Conservation (phyloP, 2,113 vertebrate species). For the Ochotona curzoniae region DNA sequence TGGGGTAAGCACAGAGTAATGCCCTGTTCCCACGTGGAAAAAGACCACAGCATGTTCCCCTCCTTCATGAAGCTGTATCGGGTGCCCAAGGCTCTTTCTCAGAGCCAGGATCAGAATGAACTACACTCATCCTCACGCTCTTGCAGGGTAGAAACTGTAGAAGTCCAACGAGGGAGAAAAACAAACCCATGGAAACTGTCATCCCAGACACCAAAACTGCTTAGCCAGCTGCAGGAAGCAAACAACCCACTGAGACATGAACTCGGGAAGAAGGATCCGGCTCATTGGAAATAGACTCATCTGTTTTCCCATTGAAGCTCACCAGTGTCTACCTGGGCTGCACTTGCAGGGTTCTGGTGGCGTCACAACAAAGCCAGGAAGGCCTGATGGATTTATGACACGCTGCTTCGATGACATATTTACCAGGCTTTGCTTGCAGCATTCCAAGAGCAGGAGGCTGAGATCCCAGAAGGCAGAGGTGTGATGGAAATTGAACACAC, state of each 20-base stretch:
- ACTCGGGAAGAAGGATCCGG: conserved; percentile 67
- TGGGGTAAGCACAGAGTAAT: too few species aligned
- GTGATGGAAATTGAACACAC: background rate
- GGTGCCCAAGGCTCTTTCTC: background rate
- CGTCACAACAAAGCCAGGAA: conserved; percentile 11
- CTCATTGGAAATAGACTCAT: conserved; percentile 57
- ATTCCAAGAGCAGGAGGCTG: background rate
- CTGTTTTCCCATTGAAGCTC: conserved; percentile 54
- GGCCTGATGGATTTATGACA: conserved; percentile 66
- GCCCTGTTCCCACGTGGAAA: fast-evolving
- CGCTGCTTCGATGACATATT: conserved; percentile 40
- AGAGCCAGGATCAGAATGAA: background rate
- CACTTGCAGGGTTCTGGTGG: background rate
- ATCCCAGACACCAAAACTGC: conserved; percentile 60
- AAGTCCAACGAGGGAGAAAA: background rate
- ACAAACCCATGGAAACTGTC: conserved; percentile 54
- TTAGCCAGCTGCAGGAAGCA: conserved; percentile 74
- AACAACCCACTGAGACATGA: conserved; percentile 59
- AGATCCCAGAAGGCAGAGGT: background rate
- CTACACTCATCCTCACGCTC: conserved; percentile 13
- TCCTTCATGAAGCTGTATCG: background rate
- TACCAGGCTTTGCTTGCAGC: background rate
- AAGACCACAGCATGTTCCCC: background rate
- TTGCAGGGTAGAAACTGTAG: background rate
- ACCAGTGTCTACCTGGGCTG: conserved; percentile 55